Evolutionary conservation across 2,797 vertebrate genomes (phyloP).

Genomic region (Bradypodion pumilum): DNA sequence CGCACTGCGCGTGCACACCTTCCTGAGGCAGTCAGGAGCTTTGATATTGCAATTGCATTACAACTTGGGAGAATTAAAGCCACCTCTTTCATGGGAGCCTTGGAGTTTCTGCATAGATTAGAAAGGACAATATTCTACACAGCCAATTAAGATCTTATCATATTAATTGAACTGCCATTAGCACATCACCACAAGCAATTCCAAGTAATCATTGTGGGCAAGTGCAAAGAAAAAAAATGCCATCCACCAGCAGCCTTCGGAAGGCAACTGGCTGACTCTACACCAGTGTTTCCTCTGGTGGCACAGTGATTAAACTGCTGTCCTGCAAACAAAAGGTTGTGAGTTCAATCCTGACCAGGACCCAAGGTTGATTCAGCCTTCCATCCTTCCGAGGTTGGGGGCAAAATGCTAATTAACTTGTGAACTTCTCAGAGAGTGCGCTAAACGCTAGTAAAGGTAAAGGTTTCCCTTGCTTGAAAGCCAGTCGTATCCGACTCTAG

Average conservation of each 20-base stretch:
- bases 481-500: too few relatives aligned
- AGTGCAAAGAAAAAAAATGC: constrained; percentile 12
- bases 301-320: too few relatives aligned
- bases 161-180: constrained; percentile 73
- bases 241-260: constrained; percentile 50
- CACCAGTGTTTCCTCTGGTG: too few relatives aligned
- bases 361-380: too few relatives aligned
- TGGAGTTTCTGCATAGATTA: constrained; percentile 63
- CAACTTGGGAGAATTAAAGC: constrained; percentile 56
- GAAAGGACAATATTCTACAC: constrained; percentile 66
- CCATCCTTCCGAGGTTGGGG: too few relatives aligned
- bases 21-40: constrained; percentile 28
- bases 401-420: too few relatives aligned
- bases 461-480: too few relatives aligned
- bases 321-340: too few relatives aligned
- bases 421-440: too few relatives aligned
- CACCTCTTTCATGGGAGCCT: constrained; percentile 52
- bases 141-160: constrained; percentile 73
- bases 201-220: constrained; percentile 61
- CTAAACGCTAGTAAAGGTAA: too few relatives aligned
- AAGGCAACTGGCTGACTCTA: constrained; percentile 2
- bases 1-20: background rate
- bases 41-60: constrained; percentile 17
- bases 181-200: constrained; percentile 62
- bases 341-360: too few relatives aligned